phyloP scores from a whole-genome alignment of 2,113 vertebrate genomes.

The Ursus arctos region DNA sequence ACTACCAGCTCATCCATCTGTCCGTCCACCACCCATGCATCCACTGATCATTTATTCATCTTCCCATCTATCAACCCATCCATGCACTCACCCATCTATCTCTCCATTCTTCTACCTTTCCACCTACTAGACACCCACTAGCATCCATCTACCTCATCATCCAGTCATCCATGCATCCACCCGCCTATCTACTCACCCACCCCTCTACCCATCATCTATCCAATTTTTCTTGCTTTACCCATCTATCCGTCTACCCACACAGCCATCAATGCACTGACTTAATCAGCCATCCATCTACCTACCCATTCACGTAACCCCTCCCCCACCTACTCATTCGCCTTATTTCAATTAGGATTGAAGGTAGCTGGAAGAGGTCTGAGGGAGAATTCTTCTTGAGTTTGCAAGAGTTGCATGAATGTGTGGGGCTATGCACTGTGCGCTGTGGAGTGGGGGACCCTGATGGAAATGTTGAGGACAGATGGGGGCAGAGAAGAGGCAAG shows the following conservation, averaged over 20 bases:
- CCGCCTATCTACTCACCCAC: neutral
- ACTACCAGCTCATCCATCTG: neutral
- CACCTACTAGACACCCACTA: neutral
- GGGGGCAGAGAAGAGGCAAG: neutral
- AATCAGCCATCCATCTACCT: neutral
- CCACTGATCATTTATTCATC: neutral
- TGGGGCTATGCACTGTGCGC: neutral
- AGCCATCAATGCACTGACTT: neutral
- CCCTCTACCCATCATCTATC: neutral
- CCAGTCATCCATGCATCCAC: neutral
- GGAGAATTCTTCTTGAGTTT: neutral
- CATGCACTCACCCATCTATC: neutral
- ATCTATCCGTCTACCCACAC: neutral
- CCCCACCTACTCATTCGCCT: neutral
- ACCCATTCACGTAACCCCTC: neutral
- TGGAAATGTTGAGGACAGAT: neutral
- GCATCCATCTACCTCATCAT: neutral
- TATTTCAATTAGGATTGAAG: neutral
- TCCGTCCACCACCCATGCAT: neutral
- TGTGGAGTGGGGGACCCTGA: neutral
- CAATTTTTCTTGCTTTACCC: neutral
- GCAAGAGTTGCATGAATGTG: neutral
- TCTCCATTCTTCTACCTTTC: no score
- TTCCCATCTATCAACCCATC: neutral
- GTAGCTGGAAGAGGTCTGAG: neutral